Evolutionary conservation across 2,888 invertebrate genomes (phyloP).

Genomic region (Thysanoteuthis rhombus): DNA sequence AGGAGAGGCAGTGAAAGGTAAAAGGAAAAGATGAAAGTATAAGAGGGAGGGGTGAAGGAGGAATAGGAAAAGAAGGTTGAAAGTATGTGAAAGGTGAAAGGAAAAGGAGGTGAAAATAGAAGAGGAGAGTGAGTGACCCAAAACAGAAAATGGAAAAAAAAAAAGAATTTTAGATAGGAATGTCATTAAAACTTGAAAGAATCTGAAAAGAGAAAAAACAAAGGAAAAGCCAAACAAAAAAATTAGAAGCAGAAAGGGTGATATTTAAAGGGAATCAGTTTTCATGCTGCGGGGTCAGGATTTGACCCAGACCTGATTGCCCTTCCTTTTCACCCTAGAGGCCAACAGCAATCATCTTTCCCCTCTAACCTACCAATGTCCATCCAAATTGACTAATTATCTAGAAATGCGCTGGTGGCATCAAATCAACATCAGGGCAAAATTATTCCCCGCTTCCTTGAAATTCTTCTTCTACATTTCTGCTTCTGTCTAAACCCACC

Average conservation of each 20-base stretch:
- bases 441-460: background rate
- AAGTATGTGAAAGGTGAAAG: background rate
- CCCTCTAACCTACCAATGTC: background rate
- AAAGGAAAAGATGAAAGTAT: background rate
- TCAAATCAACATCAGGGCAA: background rate
- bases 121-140: background rate
- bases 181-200: too few species aligned
- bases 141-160: too few species aligned
- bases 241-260: background rate
- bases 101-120: background rate
- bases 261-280: background rate
- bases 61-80: background rate
- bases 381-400: background rate
- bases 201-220: too few species aligned
- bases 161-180: too few species aligned
- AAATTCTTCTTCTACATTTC: background rate
- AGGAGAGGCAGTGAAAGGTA: background rate
- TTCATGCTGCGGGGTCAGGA: background rate
- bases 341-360: background rate
- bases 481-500: background rate
- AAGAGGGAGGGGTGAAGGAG: background rate
- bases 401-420: background rate
- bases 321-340: background rate
- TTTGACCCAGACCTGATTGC: background rate
- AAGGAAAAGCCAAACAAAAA: too few species aligned